phyloP scores from a whole-genome alignment of 2,797 vertebrate genomes.

The Thaleichthys pacificus region DNA sequence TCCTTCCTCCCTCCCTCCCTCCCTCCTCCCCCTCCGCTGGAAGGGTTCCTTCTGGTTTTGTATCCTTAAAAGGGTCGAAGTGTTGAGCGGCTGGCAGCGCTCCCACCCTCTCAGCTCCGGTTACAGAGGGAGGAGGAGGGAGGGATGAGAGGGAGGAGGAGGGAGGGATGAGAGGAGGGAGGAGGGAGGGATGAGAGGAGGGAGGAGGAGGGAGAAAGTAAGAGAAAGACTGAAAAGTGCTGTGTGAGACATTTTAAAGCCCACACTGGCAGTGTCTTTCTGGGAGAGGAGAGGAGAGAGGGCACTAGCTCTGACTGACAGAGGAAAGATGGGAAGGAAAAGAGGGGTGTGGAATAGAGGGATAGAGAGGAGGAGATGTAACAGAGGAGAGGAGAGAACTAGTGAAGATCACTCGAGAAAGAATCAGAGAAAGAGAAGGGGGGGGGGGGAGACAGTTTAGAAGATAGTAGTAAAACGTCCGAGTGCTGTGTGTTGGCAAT shows the following conservation, averaged over 20 bases:
- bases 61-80: slow-evolving; percentile 87
- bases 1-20: slow-evolving; percentile 27
- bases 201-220: slow-evolving; percentile 39
- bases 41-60: slow-evolving; percentile 79
- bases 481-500: slow-evolving; percentile 43
- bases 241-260: slow-evolving; percentile 69
- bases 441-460: neutral
- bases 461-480: no score
- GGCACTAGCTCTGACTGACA: neutral
- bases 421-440: neutral
- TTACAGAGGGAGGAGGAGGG: slow-evolving; percentile 61
- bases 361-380: neutral
- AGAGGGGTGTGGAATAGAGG: slow-evolving; percentile 11
- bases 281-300: neutral
- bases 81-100: slow-evolving; percentile 78
- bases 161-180: slow-evolving; percentile 10
- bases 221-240: slow-evolving; percentile 61
- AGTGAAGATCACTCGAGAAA: neutral
- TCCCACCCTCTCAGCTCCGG: slow-evolving; percentile 75
- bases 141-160: slow-evolving; percentile 32
- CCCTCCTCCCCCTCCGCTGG: slow-evolving; percentile 52
- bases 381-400: neutral
- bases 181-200: slow-evolving; percentile 8
- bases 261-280: slow-evolving; percentile 49
- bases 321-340: neutral